Conservation (phyloP, 2,888 invertebrate genomes). For the Suillia variegata region DNA sequence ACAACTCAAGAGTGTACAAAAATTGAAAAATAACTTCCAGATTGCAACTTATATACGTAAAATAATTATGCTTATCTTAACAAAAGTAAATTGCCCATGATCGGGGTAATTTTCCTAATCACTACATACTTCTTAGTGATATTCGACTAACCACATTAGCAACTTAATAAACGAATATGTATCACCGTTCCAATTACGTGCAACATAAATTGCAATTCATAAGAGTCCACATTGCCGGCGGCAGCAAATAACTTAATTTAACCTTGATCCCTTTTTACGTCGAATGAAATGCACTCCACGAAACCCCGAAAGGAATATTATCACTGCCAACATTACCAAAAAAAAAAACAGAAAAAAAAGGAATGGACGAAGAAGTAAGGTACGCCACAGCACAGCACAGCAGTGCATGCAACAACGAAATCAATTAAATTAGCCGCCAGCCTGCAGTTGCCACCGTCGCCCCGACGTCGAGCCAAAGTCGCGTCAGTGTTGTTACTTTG, state of each 20-base stretch:
- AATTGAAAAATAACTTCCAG: no score
- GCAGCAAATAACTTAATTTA: not conserved
- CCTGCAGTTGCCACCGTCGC: not conserved
- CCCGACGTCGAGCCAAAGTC: not conserved
- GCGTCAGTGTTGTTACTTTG: not conserved
- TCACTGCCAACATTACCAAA: no score
- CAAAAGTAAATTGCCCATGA: no score
- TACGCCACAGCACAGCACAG: not conserved
- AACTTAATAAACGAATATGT: no score
- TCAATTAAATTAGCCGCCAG: conserved; percentile 1
- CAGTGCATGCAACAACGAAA: not conserved
- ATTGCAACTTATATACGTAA: no score
- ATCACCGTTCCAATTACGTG: no score
- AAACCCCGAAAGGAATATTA: no score
- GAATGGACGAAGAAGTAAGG: not conserved
- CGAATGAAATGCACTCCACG: not conserved
- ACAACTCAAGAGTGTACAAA: no score
- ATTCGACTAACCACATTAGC: no score
- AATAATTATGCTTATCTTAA: no score
- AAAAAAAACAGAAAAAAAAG: not conserved
- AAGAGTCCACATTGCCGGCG: not conserved
- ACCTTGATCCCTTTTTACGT: not conserved
- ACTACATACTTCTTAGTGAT: no score
- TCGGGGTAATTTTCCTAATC: no score
- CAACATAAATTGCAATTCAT: not conserved